Conservation (phyloP, 2,888 invertebrate species). For the Idaea dimidiata region DNA sequence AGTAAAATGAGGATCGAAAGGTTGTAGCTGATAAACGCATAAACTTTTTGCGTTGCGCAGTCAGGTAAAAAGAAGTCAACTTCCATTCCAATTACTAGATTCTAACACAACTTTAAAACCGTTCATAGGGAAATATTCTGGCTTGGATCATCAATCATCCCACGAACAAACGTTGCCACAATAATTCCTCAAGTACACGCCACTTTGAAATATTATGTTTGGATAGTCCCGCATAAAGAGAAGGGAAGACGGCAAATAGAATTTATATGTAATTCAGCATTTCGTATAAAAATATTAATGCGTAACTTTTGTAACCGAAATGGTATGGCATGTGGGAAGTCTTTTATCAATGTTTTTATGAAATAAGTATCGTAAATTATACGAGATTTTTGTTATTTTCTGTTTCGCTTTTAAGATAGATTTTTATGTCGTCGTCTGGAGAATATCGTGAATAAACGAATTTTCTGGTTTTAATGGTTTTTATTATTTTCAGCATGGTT, state of each 20-base stretch:
- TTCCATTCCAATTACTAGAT: too few species aligned
- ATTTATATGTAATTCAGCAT: constrained; percentile 22
- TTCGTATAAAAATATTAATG: constrained; percentile 20
- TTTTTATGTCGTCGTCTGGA: background rate
- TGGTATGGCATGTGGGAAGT: constrained; percentile 15
- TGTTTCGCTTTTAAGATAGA: background rate
- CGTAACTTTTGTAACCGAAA: constrained; percentile 3
- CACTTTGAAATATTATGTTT: constrained; percentile 33
- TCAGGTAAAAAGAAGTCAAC: too few species aligned
- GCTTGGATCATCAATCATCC: constrained; percentile 36
- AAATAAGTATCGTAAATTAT: background rate
- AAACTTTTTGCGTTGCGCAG: too few species aligned
- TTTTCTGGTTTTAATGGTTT: too few species aligned
- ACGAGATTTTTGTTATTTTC: background rate
- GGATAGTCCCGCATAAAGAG: constrained; percentile 21
- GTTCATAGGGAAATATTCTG: constrained; percentile 22
- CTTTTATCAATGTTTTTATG: background rate
- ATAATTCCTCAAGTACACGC: constrained; percentile 36
- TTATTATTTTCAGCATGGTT: too few species aligned
- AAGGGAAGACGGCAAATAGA: constrained; percentile 23
- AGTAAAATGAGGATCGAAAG: too few species aligned
- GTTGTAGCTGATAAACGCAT: too few species aligned
- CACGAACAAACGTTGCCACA: constrained; percentile 32
- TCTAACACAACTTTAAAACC: too few species aligned
- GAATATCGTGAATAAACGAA: background rate